Percentiles rank a stretch among this genome's conserved stretches.
Evolutionary conservation across 2,113 vertebrate species (phyloP).

Genomic region (Cnemophilus loriae): DNA sequence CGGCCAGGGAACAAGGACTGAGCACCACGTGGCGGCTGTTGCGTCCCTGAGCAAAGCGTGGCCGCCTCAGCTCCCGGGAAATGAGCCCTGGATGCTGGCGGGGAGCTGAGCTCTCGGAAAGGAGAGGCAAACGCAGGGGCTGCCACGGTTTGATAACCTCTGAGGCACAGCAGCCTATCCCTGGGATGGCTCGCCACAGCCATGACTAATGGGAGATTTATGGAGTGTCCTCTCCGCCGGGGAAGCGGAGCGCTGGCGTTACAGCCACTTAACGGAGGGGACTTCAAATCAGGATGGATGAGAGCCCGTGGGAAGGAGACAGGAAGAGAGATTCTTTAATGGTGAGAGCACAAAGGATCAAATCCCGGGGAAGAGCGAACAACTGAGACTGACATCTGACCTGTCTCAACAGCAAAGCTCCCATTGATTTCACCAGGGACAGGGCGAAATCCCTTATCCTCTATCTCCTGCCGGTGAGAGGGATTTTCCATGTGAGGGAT

Average conservation of each 20-base stretch:
- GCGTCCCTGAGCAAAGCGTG: background rate
- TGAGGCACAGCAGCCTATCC: conserved; percentile 50
- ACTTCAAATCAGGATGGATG: conserved; percentile 62
- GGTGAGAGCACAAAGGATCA: conserved; percentile 46
- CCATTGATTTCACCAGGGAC: background rate
- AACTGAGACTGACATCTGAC: conserved; percentile 53
- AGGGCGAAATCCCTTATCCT: conserved; percentile 35
- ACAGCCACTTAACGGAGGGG: conserved; percentile 45
- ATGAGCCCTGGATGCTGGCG: conserved; percentile 15
- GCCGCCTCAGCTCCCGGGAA: background rate
- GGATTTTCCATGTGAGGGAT: conserved; percentile 45
- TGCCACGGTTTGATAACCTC: conserved; percentile 37
- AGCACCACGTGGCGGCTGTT: fast-evolving
- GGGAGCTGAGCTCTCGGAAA: background rate
- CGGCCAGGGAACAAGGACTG: background rate
- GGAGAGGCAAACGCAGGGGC: background rate
- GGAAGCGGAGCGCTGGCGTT: conserved; percentile 14
- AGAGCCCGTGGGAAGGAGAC: conserved; percentile 44
- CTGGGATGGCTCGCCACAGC: background rate
- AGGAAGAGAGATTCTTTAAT: conserved; percentile 45
- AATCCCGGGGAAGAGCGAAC: conserved; percentile 12
- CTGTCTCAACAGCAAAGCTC: conserved; percentile 28
- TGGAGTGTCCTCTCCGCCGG: conserved; percentile 46
- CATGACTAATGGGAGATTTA: conserved; percentile 63
- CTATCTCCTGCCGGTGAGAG: background rate